phyloP scores from a whole-genome alignment of 2,797 vertebrate genomes.

The Neosilurus mollespiculum region DNA sequence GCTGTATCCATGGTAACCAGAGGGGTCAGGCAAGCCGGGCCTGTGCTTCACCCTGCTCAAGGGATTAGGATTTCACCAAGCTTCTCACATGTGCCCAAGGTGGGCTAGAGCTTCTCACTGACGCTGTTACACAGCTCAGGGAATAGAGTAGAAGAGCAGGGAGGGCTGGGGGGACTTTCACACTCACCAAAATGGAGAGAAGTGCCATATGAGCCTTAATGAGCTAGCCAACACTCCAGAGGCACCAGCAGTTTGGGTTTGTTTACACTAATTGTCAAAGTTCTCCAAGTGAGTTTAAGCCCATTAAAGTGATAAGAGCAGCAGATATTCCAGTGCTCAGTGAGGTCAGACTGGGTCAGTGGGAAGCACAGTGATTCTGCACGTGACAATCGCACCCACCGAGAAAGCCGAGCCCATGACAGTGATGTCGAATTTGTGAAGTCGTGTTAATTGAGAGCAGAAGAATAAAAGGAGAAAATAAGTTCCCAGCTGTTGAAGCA shows the following conservation, averaged over 20 bases:
- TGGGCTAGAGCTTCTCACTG: conserved; percentile 75
- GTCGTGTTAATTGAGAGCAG: conserved; percentile 18
- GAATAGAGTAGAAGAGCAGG: conserved; percentile 65
- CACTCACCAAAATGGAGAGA: conserved; percentile 53
- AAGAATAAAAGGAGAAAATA: conserved; percentile 15
- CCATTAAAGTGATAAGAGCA: conserved; percentile 40
- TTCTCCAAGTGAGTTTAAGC: conserved; percentile 47
- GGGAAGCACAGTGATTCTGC: conserved; percentile 45
- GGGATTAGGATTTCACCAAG: conserved; percentile 96
- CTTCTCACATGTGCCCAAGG: conserved; percentile 82
- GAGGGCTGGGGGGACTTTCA: conserved; percentile 52
- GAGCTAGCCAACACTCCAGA: conserved; percentile 59
- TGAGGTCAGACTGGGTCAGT: conserved; percentile 63
- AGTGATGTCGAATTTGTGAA: conserved; percentile 19
- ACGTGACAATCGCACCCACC: conserved; percentile 1
- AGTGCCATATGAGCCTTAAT: conserved; percentile 63
- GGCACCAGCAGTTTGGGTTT: conserved; percentile 46
- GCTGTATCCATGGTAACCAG: conserved; percentile 97
- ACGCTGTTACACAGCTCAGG: conserved; percentile 68
- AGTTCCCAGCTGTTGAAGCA: conserved; percentile 11
- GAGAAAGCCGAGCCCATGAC: conserved; percentile 12
- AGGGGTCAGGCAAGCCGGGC: conserved; percentile 99
- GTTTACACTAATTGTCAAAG: conserved; percentile 45
- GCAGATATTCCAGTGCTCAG: conserved; percentile 27
- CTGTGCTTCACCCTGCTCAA: conserved; percentile 94